Evolutionary conservation across 2,888 invertebrate species (phyloP), one percentile per base, ranked within the genome.

Genomic region (Leucoptera coffeella): DNA sequence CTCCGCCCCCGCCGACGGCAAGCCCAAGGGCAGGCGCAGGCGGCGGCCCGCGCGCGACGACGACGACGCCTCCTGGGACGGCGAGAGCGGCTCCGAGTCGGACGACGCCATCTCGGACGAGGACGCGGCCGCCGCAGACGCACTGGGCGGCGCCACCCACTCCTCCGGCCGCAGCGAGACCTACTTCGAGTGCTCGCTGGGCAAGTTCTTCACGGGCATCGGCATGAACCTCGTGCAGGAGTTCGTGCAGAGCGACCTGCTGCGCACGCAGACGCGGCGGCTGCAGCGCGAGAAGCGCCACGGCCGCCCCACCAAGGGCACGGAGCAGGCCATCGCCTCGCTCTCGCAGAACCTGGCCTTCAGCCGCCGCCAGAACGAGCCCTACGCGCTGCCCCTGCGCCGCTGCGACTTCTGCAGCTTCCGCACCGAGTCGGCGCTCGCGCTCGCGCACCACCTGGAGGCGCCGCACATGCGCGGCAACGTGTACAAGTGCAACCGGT

Each of bases 201-300:
- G 94, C 3, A 89, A 89, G 52, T 90, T 94, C 53, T 87, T 94
- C 45, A 86, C 89, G 52, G 91, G 92, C 47, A 87, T 95, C 42
- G 95, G 96, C 25, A 75, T 89, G 30, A 92, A 90, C 53, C 75
- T 93, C 38, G 94, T 93, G 4, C 92, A 93, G 55, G 94, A 95
- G 54, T 88, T 82, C 58, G 94, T 95, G 12, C 94, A 95, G 62
- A 81, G 82, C 23, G 95, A 95, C 64, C 67, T 95, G 30, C 67
- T 95, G 30, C 82, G 86, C 40, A 83, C 89, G 43, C 92, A 94
- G 50, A 87, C 90, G 50, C 78, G 89, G 26, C 92, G 91, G 51
- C 78, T 85, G 23, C 86, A 87, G 39, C 81, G 83, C 41, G 83
- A 81, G 57, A 69, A 62, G 46, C 64, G 65, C 38, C 50, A 60